A percentile compares a stretch with the other conserved stretches of the same genome.
Evolutionary conservation across 2,888 invertebrate species (phyloP).

Genomic region (Andrena flavipes): DNA sequence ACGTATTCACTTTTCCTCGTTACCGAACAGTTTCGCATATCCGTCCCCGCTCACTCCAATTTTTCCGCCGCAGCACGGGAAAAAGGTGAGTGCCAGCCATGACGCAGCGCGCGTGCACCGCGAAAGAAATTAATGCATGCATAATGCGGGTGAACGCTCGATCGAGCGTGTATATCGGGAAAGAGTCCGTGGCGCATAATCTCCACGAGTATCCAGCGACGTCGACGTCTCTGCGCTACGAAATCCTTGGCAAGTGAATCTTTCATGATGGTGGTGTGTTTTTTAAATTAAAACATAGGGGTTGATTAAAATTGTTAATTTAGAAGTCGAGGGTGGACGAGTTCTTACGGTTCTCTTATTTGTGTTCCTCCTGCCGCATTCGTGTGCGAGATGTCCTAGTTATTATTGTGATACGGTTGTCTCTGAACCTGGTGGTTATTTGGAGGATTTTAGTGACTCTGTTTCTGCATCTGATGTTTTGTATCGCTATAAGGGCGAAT

Average conservation of each 20-base stretch:
- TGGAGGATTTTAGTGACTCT: too few species aligned
- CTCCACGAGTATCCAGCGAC: not conserved
- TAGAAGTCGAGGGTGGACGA: too few species aligned
- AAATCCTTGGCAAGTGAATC: not conserved
- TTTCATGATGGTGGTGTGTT: too few species aligned
- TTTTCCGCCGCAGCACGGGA: not conserved
- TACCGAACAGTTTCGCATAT: not conserved
- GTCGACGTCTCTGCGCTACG: not conserved
- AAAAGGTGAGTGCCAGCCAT: not conserved
- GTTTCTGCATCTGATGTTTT: too few species aligned
- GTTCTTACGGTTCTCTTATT: too few species aligned
- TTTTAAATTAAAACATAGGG: too few species aligned
- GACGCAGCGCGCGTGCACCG: conserved; percentile 16
- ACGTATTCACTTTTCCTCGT: conserved; percentile 18
- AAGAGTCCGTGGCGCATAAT: conserved; percentile 16
- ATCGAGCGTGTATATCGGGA: conserved; percentile 16
- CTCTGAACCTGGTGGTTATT: too few species aligned
- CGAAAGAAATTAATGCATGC: conserved; percentile 35
- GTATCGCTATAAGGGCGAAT: too few species aligned
- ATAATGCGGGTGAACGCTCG: conserved; percentile 34
- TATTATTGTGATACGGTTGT: conserved; percentile 22
- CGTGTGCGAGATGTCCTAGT: not conserved
- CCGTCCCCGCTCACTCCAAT: not conserved
- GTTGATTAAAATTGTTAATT: too few species aligned
- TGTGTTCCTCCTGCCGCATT: too few species aligned